Conservation (phyloP, 2,113 vertebrate genomes). For the Oostethus manadensis region DNA sequence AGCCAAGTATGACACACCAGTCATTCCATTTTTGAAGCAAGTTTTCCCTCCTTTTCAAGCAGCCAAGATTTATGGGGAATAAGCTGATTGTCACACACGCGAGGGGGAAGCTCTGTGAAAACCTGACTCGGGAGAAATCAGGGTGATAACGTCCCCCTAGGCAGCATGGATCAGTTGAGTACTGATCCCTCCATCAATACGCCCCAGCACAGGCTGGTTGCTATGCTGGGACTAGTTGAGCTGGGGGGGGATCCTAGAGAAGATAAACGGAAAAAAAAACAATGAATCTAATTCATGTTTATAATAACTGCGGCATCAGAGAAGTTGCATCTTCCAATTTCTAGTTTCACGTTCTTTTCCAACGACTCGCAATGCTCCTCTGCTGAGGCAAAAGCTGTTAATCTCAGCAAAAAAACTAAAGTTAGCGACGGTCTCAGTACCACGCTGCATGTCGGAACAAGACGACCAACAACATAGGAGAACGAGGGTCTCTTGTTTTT, state of each 20-base stretch:
- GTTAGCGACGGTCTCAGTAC: neutral
- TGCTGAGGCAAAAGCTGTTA: no score
- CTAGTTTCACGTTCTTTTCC: neutral
- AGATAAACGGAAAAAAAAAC: neutral
- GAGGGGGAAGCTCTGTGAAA: constrained; percentile 3
- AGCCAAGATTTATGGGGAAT: constrained; percentile 27
- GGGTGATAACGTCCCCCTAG: constrained; percentile 26
- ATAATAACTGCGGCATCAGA: neutral
- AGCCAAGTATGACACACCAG: no score
- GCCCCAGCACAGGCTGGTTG: constrained; percentile 11
- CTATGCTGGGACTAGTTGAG: neutral
- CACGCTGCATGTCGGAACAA: neutral
- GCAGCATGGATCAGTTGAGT: constrained; percentile 10
- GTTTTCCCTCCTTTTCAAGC: neutral
- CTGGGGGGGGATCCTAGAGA: neutral
- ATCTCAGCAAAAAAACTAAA: neutral
- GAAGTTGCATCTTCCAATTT: neutral
- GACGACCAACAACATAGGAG: neutral
- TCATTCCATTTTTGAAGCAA: neutral
- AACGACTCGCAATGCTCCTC: neutral
- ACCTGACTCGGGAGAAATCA: constrained; percentile 30
- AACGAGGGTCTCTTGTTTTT: neutral
- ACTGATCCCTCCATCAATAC: constrained; percentile 18
- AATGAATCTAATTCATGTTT: neutral
- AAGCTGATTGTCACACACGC: constrained; percentile 17